Evolutionary conservation across 2,797 vertebrate genomes (phyloP).

Genomic region (Sebastiscus tertius): DNA sequence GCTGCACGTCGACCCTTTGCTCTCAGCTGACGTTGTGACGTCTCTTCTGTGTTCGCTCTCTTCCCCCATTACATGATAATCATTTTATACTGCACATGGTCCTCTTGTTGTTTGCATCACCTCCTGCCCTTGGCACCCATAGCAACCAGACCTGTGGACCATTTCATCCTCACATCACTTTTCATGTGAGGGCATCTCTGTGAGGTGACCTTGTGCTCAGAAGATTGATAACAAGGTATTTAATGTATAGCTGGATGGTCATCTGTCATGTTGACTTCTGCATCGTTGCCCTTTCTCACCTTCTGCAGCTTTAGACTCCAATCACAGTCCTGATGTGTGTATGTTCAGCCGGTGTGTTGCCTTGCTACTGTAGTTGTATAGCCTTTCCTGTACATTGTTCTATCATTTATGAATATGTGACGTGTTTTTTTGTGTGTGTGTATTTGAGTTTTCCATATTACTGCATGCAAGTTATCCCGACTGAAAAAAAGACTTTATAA

Average conservation of each 20-base stretch:
- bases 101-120: neutral
- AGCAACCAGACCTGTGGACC: neutral
- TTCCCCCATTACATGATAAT: neutral
- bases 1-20: neutral
- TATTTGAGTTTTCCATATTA: too few species aligned
- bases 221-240: slow-evolving; percentile 19
- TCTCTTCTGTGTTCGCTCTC: neutral
- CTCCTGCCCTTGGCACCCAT: neutral
- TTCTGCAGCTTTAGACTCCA: slow-evolving; percentile 2
- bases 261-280: slow-evolving; percentile 8
- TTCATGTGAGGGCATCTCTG: neutral
- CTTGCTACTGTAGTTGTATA: too few species aligned
- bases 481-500: too few species aligned
- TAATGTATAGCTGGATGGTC: neutral
- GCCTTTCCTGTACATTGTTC: too few species aligned
- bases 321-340: neutral
- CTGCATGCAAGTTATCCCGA: too few species aligned
- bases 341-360: neutral
- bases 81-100: neutral
- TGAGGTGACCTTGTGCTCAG: slow-evolving; percentile 16
- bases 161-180: slow-evolving; percentile 8
- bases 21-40: neutral
- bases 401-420: too few species aligned
- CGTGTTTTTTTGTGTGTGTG: too few species aligned
- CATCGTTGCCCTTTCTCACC: neutral